Evolutionary conservation across 1,140 invertebrate genomes (phyloP), one percentile per base, ranked within the genome.

Genomic region (Drosophila pandora): DNA sequence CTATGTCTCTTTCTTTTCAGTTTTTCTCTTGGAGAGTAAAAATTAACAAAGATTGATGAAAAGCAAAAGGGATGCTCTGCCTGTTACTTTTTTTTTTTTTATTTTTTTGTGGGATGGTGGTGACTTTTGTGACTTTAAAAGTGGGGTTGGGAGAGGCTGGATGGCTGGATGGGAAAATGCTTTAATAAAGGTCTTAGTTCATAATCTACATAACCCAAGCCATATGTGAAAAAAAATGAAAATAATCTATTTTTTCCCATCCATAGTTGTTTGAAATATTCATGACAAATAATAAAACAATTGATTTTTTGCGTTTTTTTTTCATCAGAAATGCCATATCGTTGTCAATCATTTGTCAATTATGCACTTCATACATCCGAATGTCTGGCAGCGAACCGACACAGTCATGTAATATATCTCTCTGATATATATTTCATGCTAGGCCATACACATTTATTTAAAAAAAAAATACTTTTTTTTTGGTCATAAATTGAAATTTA

Each of bases 291-390:
- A 58, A 56, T 63, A 30, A 43, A 43, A 48, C 41, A 48, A 47
- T 53, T 12, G 45, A 17, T 65, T 68, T 57, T 50, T 62, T 0
- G 0, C 17, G 17, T 17, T 13, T 34, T 7, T 23, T 47, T 50
- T 58, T 17, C 21, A 23, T 39, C 23, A 17, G 28, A 41, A 76
- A 80, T 63, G 58, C 55, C 76, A 76, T 7, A 28, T 47, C 37
- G 57, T 74, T 87, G 82, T 84, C 81, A 85, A 84, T 87, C 81
- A 87, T 74, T 77, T 81, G 81, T 85, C 81, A 84, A 87, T 84
- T 84, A 81, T 54, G 73, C 82, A 87, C 77, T 84, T 49, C 37
- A 84, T 84, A 69, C 80, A 81, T 70, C 53, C 43, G 32, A 54
- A 41, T 74, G 52, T 57, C 49, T 10, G 32, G 32, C 32, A 25